Evolutionary conservation across 2,797 vertebrate species (phyloP).

Genomic region (Brachyalestes nurse): DNA sequence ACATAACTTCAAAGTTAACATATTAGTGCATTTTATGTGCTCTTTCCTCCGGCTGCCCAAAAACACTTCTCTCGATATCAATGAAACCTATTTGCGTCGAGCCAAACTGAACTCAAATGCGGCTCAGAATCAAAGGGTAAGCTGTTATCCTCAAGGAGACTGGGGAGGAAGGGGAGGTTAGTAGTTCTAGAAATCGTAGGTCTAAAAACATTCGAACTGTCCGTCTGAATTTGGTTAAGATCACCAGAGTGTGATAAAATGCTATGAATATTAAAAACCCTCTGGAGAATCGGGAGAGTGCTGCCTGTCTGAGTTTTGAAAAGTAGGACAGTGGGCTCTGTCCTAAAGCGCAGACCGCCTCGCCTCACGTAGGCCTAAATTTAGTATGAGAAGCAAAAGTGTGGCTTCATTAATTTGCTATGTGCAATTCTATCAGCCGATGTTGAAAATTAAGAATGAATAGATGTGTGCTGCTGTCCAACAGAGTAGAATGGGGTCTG

Average conservation of each 20-base stretch:
- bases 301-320: slow-evolving; percentile 16
- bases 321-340: slow-evolving; percentile 17
- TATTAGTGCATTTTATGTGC: slow-evolving; percentile 86
- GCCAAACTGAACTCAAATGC: slow-evolving; percentile 51
- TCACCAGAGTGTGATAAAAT: slow-evolving; percentile 61
- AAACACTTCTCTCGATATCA: slow-evolving; percentile 61
- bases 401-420: neutral
- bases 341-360: neutral
- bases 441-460: slow-evolving; percentile 18
- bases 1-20: slow-evolving; percentile 78
- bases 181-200: slow-evolving; percentile 57
- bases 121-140: slow-evolving; percentile 37
- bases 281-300: slow-evolving; percentile 40
- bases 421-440: slow-evolving; percentile 16
- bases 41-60: slow-evolving; percentile 72
- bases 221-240: slow-evolving; percentile 50
- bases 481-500: slow-evolving; percentile 60
- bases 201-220: slow-evolving; percentile 59
- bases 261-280: slow-evolving; percentile 46
- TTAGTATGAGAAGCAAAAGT: neutral
- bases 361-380: neutral
- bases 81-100: slow-evolving; percentile 67
- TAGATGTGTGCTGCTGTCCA: slow-evolving; percentile 51
- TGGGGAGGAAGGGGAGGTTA: neutral
- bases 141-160: slow-evolving; percentile 25